Percentiles rank a stretch among this genome's conserved stretches.
phyloP scores from a whole-genome alignment of 2,888 invertebrate species.

The Horisme vitalbata region DNA sequence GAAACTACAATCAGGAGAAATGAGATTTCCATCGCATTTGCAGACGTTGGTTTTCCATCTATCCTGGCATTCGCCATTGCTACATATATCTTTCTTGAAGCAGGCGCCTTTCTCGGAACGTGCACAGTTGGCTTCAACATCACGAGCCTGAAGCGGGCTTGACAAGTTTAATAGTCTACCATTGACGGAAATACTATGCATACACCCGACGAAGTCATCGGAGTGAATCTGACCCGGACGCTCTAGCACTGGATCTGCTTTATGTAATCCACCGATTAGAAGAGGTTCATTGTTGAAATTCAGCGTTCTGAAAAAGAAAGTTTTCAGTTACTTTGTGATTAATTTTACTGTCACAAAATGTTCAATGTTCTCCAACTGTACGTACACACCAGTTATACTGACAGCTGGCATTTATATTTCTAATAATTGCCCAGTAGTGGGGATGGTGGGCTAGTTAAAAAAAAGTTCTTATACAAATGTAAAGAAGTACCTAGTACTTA shows the following conservation, averaged over 20 bases:
- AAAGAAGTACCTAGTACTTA: too few relatives aligned
- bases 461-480: too few relatives aligned
- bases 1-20: slow-evolving; percentile 90
- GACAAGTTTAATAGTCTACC: slow-evolving; percentile 92
- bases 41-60: slow-evolving; percentile 91
- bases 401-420: too few relatives aligned
- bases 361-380: too few relatives aligned
- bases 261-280: slow-evolving; percentile 91
- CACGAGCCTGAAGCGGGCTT: slow-evolving; percentile 87
- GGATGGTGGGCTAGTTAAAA: too few relatives aligned
- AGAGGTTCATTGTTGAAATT: slow-evolving; percentile 95
- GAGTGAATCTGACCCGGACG: slow-evolving; percentile 95
- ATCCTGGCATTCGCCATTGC: slow-evolving; percentile 89
- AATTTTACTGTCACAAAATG: too few relatives aligned
- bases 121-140: slow-evolving; percentile 89
- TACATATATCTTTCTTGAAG: slow-evolving; percentile 78
- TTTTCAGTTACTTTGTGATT: slow-evolving; percentile 7
- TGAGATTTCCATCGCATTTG: slow-evolving; percentile 86
- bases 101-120: slow-evolving; percentile 87
- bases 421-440: too few relatives aligned
- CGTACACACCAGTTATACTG: neutral
- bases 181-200: slow-evolving; percentile 95
- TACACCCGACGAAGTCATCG: slow-evolving; percentile 96
- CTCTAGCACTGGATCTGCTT: slow-evolving; percentile 93
- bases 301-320: slow-evolving; percentile 86